A percentile compares a stretch with the other conserved stretches of the same genome.
Evolutionary conservation across 1,140 invertebrate genomes (phyloP).

Genomic region (Papilio polyxenes): DNA sequence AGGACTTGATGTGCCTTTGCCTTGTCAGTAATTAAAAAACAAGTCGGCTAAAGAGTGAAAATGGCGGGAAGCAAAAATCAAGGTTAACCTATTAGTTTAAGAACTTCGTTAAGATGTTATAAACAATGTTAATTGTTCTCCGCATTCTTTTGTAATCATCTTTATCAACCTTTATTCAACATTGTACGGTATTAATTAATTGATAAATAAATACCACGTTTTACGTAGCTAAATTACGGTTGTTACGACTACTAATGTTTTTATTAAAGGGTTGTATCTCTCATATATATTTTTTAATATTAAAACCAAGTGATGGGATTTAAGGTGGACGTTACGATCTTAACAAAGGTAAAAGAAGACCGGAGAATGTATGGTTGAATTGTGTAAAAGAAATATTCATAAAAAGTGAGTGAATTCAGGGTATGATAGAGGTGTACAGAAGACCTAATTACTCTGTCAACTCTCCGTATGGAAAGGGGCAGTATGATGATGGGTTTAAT

Average conservation of each 20-base stretch:
- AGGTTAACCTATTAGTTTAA: background rate
- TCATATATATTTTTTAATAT: background rate
- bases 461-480: no score
- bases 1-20: background rate
- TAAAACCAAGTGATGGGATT: no score
- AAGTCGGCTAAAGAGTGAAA: background rate
- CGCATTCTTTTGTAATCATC: conserved; percentile 23
- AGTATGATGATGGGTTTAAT: no score
- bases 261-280: background rate
- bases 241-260: background rate
- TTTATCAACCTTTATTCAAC: conserved; percentile 10
- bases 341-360: no score
- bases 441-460: no score
- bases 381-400: no score
- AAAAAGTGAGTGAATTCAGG: no score
- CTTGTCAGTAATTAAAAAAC: background rate
- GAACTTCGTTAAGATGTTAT: background rate
- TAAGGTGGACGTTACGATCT: no score
- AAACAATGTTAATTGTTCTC: conserved; percentile 14
- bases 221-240: background rate
- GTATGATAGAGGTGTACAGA: no score
- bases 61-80: background rate
- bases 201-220: background rate
- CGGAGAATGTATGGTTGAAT: no score
- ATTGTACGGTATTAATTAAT: conserved; percentile 15